These are phyloP conservation scores for Nematopogon swammerdamellus DNA, from an alignment of 2,888 invertebrate species.

Conservation along the genomic window DNA sequence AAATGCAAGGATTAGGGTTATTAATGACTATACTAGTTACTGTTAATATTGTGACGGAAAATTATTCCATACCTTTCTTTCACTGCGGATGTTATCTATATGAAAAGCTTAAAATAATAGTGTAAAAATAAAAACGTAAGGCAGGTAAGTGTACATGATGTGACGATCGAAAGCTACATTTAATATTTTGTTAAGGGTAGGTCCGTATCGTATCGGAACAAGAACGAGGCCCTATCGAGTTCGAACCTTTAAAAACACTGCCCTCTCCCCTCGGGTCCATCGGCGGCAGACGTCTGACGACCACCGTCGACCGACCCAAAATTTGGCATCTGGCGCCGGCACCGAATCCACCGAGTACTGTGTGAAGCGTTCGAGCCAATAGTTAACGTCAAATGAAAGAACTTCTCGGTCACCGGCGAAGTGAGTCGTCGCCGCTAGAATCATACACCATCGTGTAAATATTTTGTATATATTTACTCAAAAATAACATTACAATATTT, in stretches of 20 bases:
- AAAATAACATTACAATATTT: slow-evolving; percentile 57
- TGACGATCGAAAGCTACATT: background rate
- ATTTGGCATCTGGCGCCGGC: background rate
- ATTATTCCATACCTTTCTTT: background rate
- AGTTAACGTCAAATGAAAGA: slow-evolving; percentile 5
- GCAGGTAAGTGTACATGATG: background rate
- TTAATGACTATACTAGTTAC: slow-evolving; percentile 34
- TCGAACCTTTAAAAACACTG: slow-evolving; percentile 10
- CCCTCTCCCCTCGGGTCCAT: slow-evolving; percentile 38
- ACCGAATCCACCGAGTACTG: slow-evolving; percentile 16
- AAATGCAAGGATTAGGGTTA: slow-evolving; percentile 50
- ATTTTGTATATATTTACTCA: slow-evolving; percentile 56
- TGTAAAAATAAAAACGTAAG: background rate
- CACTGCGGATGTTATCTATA: background rate
- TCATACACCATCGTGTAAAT: slow-evolving; percentile 53
- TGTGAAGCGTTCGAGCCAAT: slow-evolving; percentile 19
- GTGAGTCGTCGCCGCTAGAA: slow-evolving; percentile 29
- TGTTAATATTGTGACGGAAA: slow-evolving; percentile 40
- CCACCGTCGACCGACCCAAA: slow-evolving; percentile 16
- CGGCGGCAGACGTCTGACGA: slow-evolving; percentile 15
- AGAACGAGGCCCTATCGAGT: background rate
- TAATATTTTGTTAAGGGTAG: background rate
- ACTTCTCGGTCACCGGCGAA: slow-evolving; percentile 19
- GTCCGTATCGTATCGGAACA: background rate
- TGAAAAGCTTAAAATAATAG: background rate